A percentile compares a stretch with the other conserved stretches of the same genome.
Conservation (phyloP, 2,888 invertebrate species). For the Macrophya alboannulata region DNA sequence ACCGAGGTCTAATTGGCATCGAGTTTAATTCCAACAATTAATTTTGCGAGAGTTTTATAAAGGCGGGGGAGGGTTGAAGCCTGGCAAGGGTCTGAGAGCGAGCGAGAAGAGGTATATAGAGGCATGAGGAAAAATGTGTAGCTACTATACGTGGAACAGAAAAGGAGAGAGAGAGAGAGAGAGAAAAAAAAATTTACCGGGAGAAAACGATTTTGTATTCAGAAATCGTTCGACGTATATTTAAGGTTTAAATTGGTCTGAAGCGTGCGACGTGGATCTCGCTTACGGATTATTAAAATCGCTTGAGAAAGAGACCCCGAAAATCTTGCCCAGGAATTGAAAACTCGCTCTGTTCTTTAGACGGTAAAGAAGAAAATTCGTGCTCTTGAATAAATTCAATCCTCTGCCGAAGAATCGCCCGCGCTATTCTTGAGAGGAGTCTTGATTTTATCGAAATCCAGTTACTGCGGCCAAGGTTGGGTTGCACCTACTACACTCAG, state of each 20-base stretch:
- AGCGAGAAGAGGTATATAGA: background rate
- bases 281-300: slow-evolving; percentile 72
- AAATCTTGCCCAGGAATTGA: slow-evolving; percentile 44
- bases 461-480: slow-evolving; percentile 47
- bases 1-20: slow-evolving; percentile 62
- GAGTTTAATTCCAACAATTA: slow-evolving; percentile 66
- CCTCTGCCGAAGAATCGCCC: slow-evolving; percentile 44
- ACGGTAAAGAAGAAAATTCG: slow-evolving; percentile 50
- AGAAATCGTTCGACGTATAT: slow-evolving; percentile 72
- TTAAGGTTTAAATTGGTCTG: slow-evolving; percentile 69
- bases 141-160: slow-evolving; percentile 1
- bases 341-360: slow-evolving; percentile 62
- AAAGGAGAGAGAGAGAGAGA: background rate
- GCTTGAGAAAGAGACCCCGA: slow-evolving; percentile 25
- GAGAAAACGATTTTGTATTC: slow-evolving; percentile 68
- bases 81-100: background rate
- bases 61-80: background rate
- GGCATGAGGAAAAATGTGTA: background rate
- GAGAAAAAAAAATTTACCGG: slow-evolving; percentile 55
- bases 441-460: slow-evolving; percentile 53
- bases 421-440: slow-evolving; percentile 40
- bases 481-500: slow-evolving; percentile 35
- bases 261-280: slow-evolving; percentile 62
- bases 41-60: slow-evolving; percentile 56
- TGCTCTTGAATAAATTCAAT: slow-evolving; percentile 54